A percentile compares a stretch with the other conserved stretches of the same genome.
These are phyloP conservation scores for Aramus guarauna DNA, from an alignment of 2,113 vertebrate species.

Conservation along the genomic window DNA sequence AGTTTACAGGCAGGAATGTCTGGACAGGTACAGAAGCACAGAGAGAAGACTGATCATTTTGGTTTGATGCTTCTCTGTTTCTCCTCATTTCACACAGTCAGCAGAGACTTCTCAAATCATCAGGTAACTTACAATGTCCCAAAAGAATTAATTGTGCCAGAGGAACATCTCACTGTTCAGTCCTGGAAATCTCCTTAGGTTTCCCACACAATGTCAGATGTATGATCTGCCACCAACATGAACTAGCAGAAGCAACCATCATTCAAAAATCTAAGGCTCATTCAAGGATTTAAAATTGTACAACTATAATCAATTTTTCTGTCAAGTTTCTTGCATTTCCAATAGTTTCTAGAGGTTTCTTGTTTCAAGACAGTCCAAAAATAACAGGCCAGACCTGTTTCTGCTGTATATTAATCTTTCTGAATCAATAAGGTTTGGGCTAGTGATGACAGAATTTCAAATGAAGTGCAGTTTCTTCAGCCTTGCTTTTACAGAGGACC, in stretches of 20 bases:
- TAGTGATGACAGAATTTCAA: background rate
- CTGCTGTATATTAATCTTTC: background rate
- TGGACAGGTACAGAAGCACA: background rate
- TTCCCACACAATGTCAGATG: background rate
- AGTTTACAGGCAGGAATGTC: background rate
- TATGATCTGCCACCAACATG: background rate
- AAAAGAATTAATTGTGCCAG: background rate
- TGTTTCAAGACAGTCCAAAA: background rate
- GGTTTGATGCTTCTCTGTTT: background rate
- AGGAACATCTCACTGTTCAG: background rate
- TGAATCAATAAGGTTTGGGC: background rate
- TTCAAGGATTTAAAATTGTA: background rate
- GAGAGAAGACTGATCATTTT: background rate
- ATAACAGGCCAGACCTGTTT: background rate
- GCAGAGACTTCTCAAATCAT: background rate
- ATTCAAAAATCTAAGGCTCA: background rate
- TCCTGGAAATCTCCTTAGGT: background rate
- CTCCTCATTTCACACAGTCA: background rate
- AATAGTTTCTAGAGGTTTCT: background rate
- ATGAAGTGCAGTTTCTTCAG: background rate
- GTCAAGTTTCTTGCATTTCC: background rate
- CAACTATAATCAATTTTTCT: background rate
- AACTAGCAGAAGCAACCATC: background rate
- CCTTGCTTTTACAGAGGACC: background rate
- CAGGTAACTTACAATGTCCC: background rate